phyloP scores from a whole-genome alignment of 1,140 invertebrate genomes.

The Drosophila eugracilis region DNA sequence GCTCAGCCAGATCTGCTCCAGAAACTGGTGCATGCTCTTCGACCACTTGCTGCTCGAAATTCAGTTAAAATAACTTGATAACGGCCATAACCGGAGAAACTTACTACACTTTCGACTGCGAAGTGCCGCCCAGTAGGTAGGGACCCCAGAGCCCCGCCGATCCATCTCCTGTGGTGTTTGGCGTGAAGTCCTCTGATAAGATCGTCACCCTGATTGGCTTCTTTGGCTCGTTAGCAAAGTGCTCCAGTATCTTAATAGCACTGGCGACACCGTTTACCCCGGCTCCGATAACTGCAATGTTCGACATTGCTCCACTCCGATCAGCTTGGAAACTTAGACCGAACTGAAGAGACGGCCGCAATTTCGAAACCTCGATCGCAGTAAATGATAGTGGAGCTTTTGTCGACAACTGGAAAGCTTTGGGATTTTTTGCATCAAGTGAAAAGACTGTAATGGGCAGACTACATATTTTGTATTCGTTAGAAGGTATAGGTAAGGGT shows the following conservation, averaged over 20 bases:
- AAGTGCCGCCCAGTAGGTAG: conserved; percentile 88
- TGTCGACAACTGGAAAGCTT: neutral
- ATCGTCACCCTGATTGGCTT: conserved; percentile 86
- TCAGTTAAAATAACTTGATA: neutral
- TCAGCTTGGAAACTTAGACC: conserved; percentile 4
- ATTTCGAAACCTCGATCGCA: neutral
- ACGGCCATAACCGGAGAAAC: conserved; percentile 30
- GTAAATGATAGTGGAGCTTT: conserved; percentile 25
- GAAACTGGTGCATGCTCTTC: conserved; percentile 87
- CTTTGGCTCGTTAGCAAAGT: conserved; percentile 37
- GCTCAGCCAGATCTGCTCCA: conserved; percentile 88
- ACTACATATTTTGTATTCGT: too few relatives aligned
- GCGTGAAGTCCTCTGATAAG: conserved; percentile 88
- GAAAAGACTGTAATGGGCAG: neutral
- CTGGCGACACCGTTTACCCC: conserved; percentile 82
- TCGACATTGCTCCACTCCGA: conserved; percentile 55
- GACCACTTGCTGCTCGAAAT: conserved; percentile 87
- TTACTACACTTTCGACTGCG: conserved; percentile 87
- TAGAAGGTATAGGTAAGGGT: too few relatives aligned
- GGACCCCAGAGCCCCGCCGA: conserved; percentile 91
- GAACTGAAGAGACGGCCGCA: conserved; percentile 5
- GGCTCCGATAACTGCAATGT: conserved; percentile 76
- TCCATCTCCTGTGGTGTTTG: conserved; percentile 91
- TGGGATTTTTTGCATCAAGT: neutral
- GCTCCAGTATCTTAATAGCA: conserved; percentile 82